Base-by-base conservation (phyloP, 2,113 vertebrate genomes). In the Cichladusa arquata region DNA sequence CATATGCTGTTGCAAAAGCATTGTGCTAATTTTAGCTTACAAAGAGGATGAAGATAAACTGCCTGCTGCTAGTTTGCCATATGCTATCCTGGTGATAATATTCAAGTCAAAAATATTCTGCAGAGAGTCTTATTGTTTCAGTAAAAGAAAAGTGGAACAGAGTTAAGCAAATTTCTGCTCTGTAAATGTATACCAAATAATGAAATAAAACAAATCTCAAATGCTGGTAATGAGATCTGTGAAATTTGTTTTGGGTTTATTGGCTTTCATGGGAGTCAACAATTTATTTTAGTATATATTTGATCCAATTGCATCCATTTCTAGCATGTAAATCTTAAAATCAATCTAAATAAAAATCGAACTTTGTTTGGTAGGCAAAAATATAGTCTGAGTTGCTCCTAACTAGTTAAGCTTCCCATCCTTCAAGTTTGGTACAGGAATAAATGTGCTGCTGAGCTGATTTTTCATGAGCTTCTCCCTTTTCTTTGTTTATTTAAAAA, bases 21-120 rank as follows among this genome's bases (percentile, higher is more conserved):
- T 98, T 98, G 99, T 98, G 98, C 99, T 99, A 99, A 99, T 99
- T 99, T 99, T 99, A 99, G 98, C 98, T 98, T 98, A 97, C 98
- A 99, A 99, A 99, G 99, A 99, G 99, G 99, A 99, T 99, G 98
- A 99, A 98, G 98, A 99, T 99, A 99, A 99, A 99, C 98, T 98
- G 98, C 98, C 98, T 98, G 97, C 98, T 98, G 98, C 98, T 98
- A 98, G 98, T 98, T 98, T 98, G 97, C 98, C 99, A 99, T 99
- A 99, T 99, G 99, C 98, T 98, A 97, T 97, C 97, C 98, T 96
- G 97, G 93, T 96, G 98, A 99, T 99, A 98, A 98, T 99, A 99
- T 98, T 98, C 96, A 97, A 98, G 97, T 98, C 95, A 97, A 98
- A 98, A 98, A 98, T 98, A 99, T 98, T 98, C 98, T 98, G 96